Conservation (phyloP, 1,140 invertebrate species). For the Bombus sylvicola region DNA sequence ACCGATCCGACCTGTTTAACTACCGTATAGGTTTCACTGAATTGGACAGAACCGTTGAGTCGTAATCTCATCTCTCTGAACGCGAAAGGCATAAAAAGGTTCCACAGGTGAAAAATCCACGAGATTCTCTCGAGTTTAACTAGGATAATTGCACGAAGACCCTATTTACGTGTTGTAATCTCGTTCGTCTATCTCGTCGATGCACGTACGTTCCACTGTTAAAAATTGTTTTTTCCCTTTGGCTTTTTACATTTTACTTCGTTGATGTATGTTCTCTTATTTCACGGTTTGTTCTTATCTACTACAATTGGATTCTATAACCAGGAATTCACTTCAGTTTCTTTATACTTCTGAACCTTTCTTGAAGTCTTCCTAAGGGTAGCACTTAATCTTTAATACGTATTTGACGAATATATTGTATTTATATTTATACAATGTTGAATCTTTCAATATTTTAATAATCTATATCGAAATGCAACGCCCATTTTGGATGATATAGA, state of each 20-base stretch:
- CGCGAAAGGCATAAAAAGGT: neutral
- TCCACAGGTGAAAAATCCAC: neutral
- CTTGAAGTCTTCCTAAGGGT: too few species aligned
- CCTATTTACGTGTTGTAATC: neutral
- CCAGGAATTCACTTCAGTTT: too few species aligned
- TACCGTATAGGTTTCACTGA: neutral
- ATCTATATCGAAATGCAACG: too few species aligned
- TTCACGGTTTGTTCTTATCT: neutral
- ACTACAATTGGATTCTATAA: too few species aligned
- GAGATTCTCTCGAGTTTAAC: neutral
- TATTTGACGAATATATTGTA: too few species aligned
- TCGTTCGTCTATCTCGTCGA: neutral
- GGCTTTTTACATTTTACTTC: neutral
- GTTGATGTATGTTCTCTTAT: neutral
- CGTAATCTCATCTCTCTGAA: neutral
- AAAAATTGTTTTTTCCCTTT: neutral
- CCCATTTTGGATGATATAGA: too few species aligned
- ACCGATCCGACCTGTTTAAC: neutral
- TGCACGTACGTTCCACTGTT: neutral
- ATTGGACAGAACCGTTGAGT: constrained; percentile 4
- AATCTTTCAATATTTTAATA: too few species aligned
- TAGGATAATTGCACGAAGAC: neutral
- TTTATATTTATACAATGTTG: too few species aligned
- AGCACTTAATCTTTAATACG: too few species aligned
- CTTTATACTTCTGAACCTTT: too few species aligned